Base-by-base conservation (phyloP, 2,797 vertebrate genomes). In the Phoxinus dragarum region DNA sequence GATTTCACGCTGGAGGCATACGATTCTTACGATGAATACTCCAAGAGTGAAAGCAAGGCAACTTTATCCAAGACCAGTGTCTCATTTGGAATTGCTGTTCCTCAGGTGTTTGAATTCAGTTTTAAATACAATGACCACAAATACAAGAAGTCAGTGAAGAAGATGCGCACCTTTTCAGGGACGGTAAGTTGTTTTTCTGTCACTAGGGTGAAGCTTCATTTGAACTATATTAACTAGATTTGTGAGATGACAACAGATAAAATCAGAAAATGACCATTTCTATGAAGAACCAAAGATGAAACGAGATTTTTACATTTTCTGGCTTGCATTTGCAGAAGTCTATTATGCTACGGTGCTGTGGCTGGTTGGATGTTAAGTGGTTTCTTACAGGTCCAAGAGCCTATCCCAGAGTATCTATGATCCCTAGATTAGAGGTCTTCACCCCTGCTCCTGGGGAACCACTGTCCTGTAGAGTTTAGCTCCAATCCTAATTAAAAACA, bases 1-100 rank as follows among this genome's bases (percentile, higher is more conserved):
- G 96, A 98, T 90, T 98, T 98, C 90, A 92, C 76, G 0, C 52
- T 97, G 85, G 87, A 92, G 84, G 91, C 95, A 44, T 96, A 96
- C 44, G 91, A 96, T 0, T 95, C 97, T 0, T 98, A 97, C 88
- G 93, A 93, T 19, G 92, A 94, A 72, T 99, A 94, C 89, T 95
- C 94, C 89, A 86, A 79, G 6, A 87, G 64, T 76, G 91, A 95
- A 69, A 78, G 89, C 34, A 89, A 42, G n/a, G 88, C 77, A 73
- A 84, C 88, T 61, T 0, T 0, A 6, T 91, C 87, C 0, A 67
- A 93, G 80, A 91, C 87, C 21, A 89, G 79, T 11, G 90, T 96
- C 84, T 86, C 93, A 34, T 0, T 96, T 14, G 93, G 95, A 36
- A 88, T 99, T 67, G 36, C 14, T 42, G 0, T 97, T 64, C 86